A percentile compares a stretch with the other conserved stretches of the same genome.
phyloP scores from a whole-genome alignment of 64 coral and sea anemone genomes.

The Catalaphyllia jardinei region DNA sequence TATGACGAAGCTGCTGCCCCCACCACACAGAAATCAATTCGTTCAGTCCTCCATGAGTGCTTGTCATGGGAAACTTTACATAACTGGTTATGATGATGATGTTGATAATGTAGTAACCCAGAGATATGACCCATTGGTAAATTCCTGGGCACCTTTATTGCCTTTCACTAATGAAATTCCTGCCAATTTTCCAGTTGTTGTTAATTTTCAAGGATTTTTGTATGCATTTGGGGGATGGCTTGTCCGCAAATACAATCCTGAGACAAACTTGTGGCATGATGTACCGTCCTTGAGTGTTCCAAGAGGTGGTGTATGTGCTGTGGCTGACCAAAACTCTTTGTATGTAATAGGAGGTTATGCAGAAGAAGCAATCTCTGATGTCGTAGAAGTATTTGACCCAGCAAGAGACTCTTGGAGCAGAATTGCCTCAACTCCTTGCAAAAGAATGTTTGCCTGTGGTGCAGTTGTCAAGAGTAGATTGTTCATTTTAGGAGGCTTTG shows the following conservation, averaged over 20 bases:
- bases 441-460: constrained; percentile 35
- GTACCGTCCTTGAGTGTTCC: constrained; percentile 31
- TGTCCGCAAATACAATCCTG: constrained; percentile 46
- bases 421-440: neutral
- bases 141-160: constrained; percentile 48
- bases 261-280: constrained; percentile 52
- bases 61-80: constrained; percentile 58
- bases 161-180: constrained; percentile 10
- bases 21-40: too few species aligned
- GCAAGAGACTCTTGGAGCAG: constrained; percentile 21
- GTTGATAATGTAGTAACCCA: constrained; percentile 5
- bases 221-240: constrained; percentile 13
- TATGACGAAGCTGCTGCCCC: neutral
- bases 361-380: constrained; percentile 18
- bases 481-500: constrained; percentile 55
- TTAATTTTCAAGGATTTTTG: constrained; percentile 54
- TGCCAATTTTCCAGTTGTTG: constrained; percentile 25
- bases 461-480: constrained; percentile 33
- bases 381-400: constrained; percentile 42
- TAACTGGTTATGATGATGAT: neutral
- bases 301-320: constrained; percentile 47
- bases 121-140: constrained; percentile 53
- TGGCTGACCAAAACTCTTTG: constrained; percentile 47
- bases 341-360: constrained; percentile 45
- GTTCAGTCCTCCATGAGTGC: neutral